Conservation (phyloP, 2,113 vertebrate species). For the Eurystomus gularis region DNA sequence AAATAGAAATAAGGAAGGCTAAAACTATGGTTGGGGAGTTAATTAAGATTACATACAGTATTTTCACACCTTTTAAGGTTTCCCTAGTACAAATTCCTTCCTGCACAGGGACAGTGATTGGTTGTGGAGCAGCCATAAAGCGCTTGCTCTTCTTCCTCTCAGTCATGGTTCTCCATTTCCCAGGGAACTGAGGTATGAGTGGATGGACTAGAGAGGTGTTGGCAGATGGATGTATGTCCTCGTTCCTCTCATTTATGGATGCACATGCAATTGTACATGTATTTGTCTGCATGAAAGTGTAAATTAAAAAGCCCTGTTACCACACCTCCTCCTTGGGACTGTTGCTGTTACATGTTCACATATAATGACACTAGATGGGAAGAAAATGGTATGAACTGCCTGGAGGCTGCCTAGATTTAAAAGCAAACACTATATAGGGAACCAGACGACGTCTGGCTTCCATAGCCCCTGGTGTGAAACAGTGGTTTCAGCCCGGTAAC, state of each 20-base stretch:
- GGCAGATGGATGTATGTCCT: accelerated
- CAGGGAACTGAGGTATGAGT: not conserved
- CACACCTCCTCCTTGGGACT: not conserved
- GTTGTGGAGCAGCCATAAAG: not conserved
- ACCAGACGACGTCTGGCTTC: not conserved
- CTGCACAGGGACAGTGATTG: accelerated
- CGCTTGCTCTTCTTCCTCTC: not conserved
- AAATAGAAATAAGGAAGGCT: not conserved
- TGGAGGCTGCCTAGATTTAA: not conserved
- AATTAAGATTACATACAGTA: not conserved
- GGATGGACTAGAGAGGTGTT: not conserved
- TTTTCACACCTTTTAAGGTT: not conserved
- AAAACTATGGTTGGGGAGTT: not conserved
- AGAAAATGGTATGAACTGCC: not conserved
- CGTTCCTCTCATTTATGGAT: not conserved
- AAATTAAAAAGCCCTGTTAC: not conserved
- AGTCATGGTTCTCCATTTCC: not conserved
- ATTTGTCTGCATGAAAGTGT: not conserved
- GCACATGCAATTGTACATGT: not conserved
- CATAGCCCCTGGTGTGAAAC: not conserved
- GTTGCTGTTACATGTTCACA: accelerated
- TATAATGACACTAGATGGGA: not conserved
- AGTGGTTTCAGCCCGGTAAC: not conserved
- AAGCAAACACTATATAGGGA: not conserved
- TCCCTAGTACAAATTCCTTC: not conserved